Base-by-base conservation (phyloP, 2,797 vertebrate species). In the Gila robusta region DNA sequence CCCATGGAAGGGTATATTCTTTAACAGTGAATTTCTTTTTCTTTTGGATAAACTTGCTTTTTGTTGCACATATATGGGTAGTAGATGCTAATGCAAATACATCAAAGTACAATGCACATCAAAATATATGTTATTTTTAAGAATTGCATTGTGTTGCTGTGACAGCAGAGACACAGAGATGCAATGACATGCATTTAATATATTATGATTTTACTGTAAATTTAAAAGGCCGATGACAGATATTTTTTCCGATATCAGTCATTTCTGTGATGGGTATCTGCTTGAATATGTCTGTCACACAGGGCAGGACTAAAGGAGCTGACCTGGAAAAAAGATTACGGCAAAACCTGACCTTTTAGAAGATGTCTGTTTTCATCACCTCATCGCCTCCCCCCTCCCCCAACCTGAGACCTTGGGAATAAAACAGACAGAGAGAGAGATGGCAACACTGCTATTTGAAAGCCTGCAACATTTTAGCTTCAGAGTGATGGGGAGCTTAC, bases 331-430 rank as follows among this genome's bases (percentile, higher is more conserved):
- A 87, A 39, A 82, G 73, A 86, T 83, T 26, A 37, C 74, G 47
- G 41, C 39, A 80, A 81, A 67, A 56, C 62, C 74, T 86, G 83
- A 90, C 88, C 88, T 91, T 85, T 90, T 59, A 85, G 44, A 81
- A 86, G 82, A 87, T 86, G 87, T 86, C 87, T 54, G 87, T 84
- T 85, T 82, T 88, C 88, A 90, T 88, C 82, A 71, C 79, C 54
- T 85, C 81, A 86, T 82, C 56, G 28, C 54, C 35, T 77, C 85
- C 12, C 54, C 26, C 56, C 28, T 14, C 62, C 62, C 12, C 26
- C 64, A 32, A 28, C 28, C 14, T 6, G 14, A 66, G 73, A 67
- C 11, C 67, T 56, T 88, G 39, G 54, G 11, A 85, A 83, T 41
- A 80, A 87, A 64, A 54, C 67, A 83, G 47, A 66, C n/a, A 79